These are phyloP conservation scores for Typhlomys cinereus DNA, from an alignment of 2,113 vertebrate species.

Conservation along the genomic window DNA sequence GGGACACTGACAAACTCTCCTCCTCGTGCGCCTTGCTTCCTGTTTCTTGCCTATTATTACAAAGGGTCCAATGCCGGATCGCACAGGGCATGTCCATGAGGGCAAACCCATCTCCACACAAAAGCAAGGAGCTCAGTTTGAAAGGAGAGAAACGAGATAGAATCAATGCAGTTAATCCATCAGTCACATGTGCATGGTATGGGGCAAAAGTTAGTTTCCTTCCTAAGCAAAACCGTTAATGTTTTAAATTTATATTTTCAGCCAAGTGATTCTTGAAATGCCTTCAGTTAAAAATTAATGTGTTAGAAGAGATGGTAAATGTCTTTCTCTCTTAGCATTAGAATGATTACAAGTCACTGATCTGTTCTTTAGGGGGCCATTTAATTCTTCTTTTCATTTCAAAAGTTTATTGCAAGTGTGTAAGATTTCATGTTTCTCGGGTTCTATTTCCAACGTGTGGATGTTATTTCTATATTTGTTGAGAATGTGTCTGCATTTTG, in stretches of 20 bases:
- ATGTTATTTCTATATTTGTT: constrained; percentile 82
- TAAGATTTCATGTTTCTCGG: constrained; percentile 74
- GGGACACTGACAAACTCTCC: too few relatives aligned
- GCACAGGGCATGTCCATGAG: not conserved
- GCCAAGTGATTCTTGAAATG: constrained; percentile 59
- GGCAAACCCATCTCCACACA: not conserved
- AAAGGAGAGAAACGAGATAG: not conserved
- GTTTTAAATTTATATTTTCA: constrained; percentile 58
- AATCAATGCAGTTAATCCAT: not conserved
- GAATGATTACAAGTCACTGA: constrained; percentile 68
- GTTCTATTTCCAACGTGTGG: constrained; percentile 80
- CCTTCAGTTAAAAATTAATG: constrained; percentile 69
- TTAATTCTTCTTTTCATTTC: constrained; percentile 71
- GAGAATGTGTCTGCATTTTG: constrained; percentile 79
- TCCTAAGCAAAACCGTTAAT: constrained; percentile 9
- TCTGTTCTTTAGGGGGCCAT: constrained; percentile 65
- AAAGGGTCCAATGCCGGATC: too few relatives aligned
- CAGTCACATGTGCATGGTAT: not conserved
- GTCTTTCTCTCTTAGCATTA: constrained; percentile 48
- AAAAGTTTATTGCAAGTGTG: constrained; percentile 75
- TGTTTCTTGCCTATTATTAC: not conserved
- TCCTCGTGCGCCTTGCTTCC: not conserved
- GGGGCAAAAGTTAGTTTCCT: not conserved
- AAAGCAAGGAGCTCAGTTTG: not conserved
- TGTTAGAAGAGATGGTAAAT: constrained; percentile 62